Conservation (phyloP, 2,797 vertebrate genomes). For the Gymnothorax reevesii region DNA sequence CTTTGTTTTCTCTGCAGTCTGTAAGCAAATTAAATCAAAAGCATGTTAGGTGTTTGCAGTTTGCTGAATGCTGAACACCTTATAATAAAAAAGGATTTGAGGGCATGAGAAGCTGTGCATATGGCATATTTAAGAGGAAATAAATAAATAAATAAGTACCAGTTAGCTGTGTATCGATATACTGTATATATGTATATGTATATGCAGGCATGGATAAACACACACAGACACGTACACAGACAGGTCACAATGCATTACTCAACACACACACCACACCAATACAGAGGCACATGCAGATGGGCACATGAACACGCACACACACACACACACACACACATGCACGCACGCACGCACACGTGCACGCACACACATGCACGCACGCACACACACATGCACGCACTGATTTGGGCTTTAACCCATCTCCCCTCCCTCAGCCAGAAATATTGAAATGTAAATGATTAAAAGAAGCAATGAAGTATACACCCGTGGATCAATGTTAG, state of each 20-base stretch:
- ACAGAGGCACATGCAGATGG: background rate
- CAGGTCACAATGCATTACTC: too few species aligned
- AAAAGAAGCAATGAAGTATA: slow-evolving; percentile 39
- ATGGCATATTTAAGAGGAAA: background rate
- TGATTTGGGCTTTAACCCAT: slow-evolving; percentile 8
- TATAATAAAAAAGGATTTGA: background rate
- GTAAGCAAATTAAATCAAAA: slow-evolving; percentile 63
- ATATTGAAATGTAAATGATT: slow-evolving; percentile 37
- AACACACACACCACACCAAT: background rate
- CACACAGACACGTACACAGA: background rate
- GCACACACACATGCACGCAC: slow-evolving; percentile 26
- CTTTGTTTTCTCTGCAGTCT: slow-evolving; percentile 82
- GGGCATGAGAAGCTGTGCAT: background rate
- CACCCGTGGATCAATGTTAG: slow-evolving; percentile 41
- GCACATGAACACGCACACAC: slow-evolving; percentile 10
- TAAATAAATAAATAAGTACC: background rate
- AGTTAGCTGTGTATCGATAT: too few species aligned
- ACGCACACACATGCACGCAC: slow-evolving; percentile 20
- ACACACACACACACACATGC: slow-evolving; percentile 20
- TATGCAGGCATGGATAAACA: background rate
- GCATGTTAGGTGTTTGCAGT: background rate
- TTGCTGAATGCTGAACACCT: background rate
- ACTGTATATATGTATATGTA: too few species aligned
- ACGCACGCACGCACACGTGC: slow-evolving; percentile 17
- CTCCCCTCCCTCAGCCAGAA: slow-evolving; percentile 22